These are phyloP conservation scores for Corvus hawaiiensis DNA, from an alignment of 2,113 vertebrate genomes.

Conservation along the genomic window DNA sequence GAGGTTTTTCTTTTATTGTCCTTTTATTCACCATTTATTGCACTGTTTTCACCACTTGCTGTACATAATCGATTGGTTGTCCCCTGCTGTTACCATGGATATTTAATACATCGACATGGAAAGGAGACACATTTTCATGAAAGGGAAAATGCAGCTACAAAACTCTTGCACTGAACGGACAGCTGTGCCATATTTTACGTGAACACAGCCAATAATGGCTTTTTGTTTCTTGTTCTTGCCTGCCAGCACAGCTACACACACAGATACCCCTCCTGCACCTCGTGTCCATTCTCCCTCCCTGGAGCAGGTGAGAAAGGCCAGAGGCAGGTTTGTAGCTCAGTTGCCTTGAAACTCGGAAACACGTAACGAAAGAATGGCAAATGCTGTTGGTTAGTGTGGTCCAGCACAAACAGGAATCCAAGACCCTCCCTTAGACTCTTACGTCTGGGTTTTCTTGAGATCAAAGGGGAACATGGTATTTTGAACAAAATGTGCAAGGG, in stretches of 20 bases:
- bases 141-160: neutral
- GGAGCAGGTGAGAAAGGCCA: neutral
- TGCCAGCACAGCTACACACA: neutral
- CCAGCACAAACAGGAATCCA: neutral
- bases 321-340: neutral
- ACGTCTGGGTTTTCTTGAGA: neutral
- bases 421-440: neutral
- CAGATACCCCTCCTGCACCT: neutral
- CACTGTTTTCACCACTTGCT: neutral
- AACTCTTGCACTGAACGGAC: neutral
- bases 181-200: neutral
- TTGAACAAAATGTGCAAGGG: conserved; percentile 24
- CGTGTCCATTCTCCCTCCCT: neutral
- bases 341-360: neutral
- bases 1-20: neutral
- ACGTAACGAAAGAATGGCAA: neutral
- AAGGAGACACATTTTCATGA: neutral
- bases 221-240: neutral
- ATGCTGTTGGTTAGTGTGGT: neutral
- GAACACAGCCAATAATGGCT: neutral
- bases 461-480: conserved; percentile 10
- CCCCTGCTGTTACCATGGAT: conserved; percentile 13
- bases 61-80: neutral
- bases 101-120: neutral
- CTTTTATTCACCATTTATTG: neutral